These are phyloP conservation scores for Platycercus adscitus DNA, from an alignment of 2,113 vertebrate species.

Conservation along the genomic window DNA sequence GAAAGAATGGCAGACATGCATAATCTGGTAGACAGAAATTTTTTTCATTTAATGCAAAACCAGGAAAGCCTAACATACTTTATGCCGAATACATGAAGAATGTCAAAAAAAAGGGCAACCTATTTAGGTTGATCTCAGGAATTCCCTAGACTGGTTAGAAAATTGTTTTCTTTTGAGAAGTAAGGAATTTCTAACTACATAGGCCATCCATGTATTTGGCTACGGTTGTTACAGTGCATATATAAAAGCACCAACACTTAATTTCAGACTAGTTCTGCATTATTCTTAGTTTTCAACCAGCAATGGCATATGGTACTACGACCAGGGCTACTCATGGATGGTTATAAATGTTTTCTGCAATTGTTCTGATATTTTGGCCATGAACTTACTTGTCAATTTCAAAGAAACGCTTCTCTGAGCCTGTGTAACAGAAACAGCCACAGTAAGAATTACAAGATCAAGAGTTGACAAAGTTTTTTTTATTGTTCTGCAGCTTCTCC, in stretches of 20 bases:
- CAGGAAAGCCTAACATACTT: not conserved
- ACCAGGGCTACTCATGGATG: not conserved
- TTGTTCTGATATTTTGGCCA: not conserved
- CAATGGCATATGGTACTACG: not conserved
- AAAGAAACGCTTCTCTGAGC: not conserved
- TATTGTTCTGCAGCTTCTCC: not conserved
- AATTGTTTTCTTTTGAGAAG: not conserved
- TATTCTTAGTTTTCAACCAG: not conserved
- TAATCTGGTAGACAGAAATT: not conserved
- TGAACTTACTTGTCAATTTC: not conserved
- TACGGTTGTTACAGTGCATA: not conserved
- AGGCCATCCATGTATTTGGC: not conserved
- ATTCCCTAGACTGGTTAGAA: not conserved
- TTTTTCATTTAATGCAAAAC: not conserved
- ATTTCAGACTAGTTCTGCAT: not conserved
- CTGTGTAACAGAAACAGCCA: not conserved
- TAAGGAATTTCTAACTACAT: not conserved
- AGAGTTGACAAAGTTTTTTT: fast-evolving
- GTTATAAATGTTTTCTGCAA: not conserved
- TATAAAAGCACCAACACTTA: not conserved
- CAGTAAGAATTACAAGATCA: not conserved
- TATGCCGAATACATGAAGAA: not conserved
- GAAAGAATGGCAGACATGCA: not conserved
- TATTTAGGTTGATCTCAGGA: not conserved
- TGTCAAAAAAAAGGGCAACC: not conserved